phyloP scores from a whole-genome alignment of 2,113 vertebrate species.

The Oryzias javanicus region DNA sequence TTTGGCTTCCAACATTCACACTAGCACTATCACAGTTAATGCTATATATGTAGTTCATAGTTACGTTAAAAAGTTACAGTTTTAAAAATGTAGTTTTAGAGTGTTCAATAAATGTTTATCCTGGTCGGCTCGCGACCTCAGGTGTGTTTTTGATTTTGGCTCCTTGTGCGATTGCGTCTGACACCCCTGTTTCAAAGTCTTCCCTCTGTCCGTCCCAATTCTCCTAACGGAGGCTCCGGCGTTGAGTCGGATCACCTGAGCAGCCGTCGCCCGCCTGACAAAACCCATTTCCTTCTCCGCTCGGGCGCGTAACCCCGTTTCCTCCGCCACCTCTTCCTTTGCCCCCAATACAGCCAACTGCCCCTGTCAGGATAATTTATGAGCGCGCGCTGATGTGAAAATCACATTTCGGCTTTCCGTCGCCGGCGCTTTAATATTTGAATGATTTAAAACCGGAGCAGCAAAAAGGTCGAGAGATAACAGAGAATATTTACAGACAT shows the following conservation, averaged over 20 bases:
- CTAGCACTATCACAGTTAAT: no score
- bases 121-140: no score
- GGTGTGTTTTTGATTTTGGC: no score
- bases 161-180: no score
- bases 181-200: slow-evolving; percentile 12
- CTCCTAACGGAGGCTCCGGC: slow-evolving; percentile 35
- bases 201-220: slow-evolving; percentile 26
- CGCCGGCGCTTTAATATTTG: slow-evolving; percentile 35
- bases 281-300: slow-evolving; percentile 58
- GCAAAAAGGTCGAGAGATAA: slow-evolving; percentile 34
- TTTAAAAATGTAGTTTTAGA: no score
- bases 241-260: slow-evolving; percentile 53
- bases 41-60: no score
- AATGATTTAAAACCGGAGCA: slow-evolving; percentile 24
- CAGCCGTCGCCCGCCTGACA: slow-evolving; percentile 59
- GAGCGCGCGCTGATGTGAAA: slow-evolving; percentile 20
- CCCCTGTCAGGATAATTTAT: slow-evolving; percentile 45
- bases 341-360: slow-evolving; percentile 29
- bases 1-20: no score
- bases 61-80: no score
- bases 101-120: no score
- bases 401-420: slow-evolving; percentile 28
- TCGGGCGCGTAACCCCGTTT: slow-evolving; percentile 53
- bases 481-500: slow-evolving; percentile 3
- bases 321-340: slow-evolving; percentile 15